These are phyloP conservation scores for Callopanchax toddi DNA, from an alignment of 2,113 vertebrate species.

Conservation along the genomic window DNA sequence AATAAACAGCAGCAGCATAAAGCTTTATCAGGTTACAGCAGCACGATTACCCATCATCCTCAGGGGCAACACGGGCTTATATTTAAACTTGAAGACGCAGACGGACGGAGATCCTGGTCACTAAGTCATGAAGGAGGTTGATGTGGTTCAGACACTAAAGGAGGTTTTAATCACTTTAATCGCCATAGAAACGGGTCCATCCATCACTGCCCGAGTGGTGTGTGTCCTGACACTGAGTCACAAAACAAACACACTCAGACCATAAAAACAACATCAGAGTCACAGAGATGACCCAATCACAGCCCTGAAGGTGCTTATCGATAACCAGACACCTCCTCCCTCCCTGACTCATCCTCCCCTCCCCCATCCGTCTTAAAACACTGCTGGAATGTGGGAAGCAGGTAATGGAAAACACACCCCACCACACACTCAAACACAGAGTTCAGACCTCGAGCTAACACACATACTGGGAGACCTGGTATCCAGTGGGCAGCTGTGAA, in stretches of 20 bases:
- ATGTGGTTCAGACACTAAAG: not conserved
- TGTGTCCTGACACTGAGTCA: slow-evolving; percentile 14
- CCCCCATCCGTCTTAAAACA: not conserved
- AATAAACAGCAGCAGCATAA: slow-evolving; percentile 24
- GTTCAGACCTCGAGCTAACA: too few species aligned
- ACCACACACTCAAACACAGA: not conserved
- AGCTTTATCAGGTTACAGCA: slow-evolving; percentile 12
- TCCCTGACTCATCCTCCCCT: not conserved
- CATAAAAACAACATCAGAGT: slow-evolving; percentile 41
- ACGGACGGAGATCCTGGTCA: not conserved
- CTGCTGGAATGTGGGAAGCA: slow-evolving; percentile 35
- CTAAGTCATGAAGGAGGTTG: too few species aligned
- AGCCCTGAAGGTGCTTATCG: not conserved
- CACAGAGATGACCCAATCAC: slow-evolving; percentile 30
- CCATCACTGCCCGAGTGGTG: slow-evolving; percentile 28
- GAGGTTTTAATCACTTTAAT: slow-evolving; percentile 48
- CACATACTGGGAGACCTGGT: not conserved
- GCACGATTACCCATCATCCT: slow-evolving; percentile 33
- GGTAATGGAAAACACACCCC: slow-evolving; percentile 44
- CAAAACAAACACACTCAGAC: slow-evolving; percentile 36
- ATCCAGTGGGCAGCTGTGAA: too few species aligned
- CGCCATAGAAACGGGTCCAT: slow-evolving; percentile 47
- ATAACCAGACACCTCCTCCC: slow-evolving; percentile 12
- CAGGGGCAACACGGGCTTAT: not conserved
- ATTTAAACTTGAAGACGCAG: not conserved